Conservation (phyloP, 2,113 vertebrate genomes). For the Phyllostomus discolor region DNA sequence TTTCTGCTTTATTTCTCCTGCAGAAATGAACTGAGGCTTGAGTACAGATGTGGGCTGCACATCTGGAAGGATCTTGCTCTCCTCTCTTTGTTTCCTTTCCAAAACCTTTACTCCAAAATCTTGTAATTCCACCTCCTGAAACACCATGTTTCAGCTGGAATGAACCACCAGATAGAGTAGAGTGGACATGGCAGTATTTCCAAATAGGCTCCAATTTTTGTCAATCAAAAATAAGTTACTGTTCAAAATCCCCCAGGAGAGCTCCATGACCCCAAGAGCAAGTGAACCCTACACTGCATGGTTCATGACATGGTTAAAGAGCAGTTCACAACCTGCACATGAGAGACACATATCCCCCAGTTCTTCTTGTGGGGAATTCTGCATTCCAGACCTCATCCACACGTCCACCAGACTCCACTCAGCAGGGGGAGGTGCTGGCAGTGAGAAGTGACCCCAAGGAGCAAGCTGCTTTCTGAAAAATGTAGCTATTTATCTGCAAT, state of each 20-base stretch:
- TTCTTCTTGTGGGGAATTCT: neutral
- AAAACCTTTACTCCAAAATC: neutral
- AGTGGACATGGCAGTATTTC: neutral
- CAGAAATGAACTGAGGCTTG: neutral
- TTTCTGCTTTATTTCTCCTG: neutral
- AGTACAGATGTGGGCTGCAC: neutral
- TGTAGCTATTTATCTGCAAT: neutral
- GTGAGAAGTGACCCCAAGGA: neutral
- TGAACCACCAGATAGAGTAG: neutral
- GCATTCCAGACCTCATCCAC: accelerated
- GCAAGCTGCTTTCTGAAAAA: neutral
- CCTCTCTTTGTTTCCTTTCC: neutral
- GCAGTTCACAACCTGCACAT: neutral
- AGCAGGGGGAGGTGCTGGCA: neutral
- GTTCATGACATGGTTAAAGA: neutral
- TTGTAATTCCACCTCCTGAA: neutral
- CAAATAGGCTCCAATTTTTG: neutral
- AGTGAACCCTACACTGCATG: neutral
- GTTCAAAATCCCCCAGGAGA: neutral
- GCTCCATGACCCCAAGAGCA: neutral
- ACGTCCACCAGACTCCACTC: neutral
- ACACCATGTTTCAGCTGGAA: neutral
- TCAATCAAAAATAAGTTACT: neutral
- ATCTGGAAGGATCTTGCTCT: neutral
- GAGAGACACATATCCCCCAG: neutral